phyloP scores from a whole-genome alignment of 2,888 invertebrate species.

The Ommatoiulus sabulosus region DNA sequence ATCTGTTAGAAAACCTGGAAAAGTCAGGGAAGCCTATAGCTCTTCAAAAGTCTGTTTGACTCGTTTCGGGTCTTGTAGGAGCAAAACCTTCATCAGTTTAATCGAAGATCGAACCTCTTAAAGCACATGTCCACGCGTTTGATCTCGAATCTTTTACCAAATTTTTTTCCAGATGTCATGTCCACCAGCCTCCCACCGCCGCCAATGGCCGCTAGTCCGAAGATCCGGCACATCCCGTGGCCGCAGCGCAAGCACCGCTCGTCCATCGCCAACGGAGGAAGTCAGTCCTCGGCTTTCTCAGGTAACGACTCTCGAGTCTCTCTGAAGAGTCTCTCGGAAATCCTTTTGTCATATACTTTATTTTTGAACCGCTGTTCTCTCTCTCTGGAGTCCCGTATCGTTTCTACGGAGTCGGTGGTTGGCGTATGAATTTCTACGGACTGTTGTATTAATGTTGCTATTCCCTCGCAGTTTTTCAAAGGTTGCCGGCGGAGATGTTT shows the following conservation, averaged over 20 bases:
- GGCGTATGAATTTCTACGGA: no score
- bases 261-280: background rate
- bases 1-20: no score
- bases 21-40: no score
- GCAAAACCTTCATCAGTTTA: no score
- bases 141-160: background rate
- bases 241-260: slow-evolving; percentile 48
- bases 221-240: slow-evolving; percentile 27
- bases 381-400: background rate
- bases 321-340: no score
- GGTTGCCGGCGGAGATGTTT: slow-evolving; percentile 82
- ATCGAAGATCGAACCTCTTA: no score
- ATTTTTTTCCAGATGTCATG: slow-evolving; percentile 41
- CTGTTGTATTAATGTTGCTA: background rate
- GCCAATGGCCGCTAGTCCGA: slow-evolving; percentile 45
- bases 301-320: background rate
- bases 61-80: no score
- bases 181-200: slow-evolving; percentile 42
- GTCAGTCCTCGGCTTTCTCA: slow-evolving; percentile 45
- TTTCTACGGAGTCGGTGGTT: no score
- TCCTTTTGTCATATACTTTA: no score
- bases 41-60: no score
- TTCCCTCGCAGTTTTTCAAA: slow-evolving; percentile 55
- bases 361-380: no score
- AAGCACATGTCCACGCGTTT: no score